phyloP scores from a whole-genome alignment of 2,113 vertebrate genomes.

The Epinephelus moara region DNA sequence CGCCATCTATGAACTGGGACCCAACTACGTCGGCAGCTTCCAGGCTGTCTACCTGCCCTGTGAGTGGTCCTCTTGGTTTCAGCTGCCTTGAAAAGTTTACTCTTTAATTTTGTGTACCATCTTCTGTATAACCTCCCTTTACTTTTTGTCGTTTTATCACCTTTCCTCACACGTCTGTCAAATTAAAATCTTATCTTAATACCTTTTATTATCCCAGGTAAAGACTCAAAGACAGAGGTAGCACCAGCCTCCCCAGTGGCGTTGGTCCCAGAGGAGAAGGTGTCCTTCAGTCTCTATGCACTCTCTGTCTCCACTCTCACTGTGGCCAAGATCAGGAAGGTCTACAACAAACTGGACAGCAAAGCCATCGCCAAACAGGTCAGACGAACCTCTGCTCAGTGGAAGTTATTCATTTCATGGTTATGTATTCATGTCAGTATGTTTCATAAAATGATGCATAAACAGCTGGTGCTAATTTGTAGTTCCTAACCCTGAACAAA shows the following conservation, averaged over 20 bases:
- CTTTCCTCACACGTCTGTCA: background rate
- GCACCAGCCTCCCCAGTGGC: slow-evolving; percentile 86
- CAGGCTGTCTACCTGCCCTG: slow-evolving; percentile 94
- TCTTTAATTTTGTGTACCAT: background rate
- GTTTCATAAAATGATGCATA: too few relatives aligned
- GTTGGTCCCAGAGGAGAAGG: slow-evolving; percentile 95
- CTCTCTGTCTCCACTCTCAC: slow-evolving; percentile 95
- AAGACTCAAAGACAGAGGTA: slow-evolving; percentile 93
- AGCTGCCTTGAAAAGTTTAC: background rate
- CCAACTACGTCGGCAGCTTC: slow-evolving; percentile 94
- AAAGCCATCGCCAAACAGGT: slow-evolving; percentile 99
- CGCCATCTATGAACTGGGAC: slow-evolving; percentile 93
- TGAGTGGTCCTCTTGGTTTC: slow-evolving; percentile 80
- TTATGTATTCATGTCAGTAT: too few relatives aligned
- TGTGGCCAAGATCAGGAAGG: slow-evolving; percentile 96
- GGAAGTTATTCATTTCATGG: too few relatives aligned
- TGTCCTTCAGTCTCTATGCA: slow-evolving; percentile 95
- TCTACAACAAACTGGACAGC: slow-evolving; percentile 98
- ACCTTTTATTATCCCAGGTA: slow-evolving; percentile 82
- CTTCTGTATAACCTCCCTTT: background rate
- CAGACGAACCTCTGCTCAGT: background rate
- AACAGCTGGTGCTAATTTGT: too few relatives aligned
- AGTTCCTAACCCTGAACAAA: too few relatives aligned
- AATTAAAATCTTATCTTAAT: background rate
- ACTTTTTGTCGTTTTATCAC: background rate